These are phyloP conservation scores for Drosophila recens DNA, from an alignment of 2,888 invertebrate genomes.

Conservation along the genomic window DNA sequence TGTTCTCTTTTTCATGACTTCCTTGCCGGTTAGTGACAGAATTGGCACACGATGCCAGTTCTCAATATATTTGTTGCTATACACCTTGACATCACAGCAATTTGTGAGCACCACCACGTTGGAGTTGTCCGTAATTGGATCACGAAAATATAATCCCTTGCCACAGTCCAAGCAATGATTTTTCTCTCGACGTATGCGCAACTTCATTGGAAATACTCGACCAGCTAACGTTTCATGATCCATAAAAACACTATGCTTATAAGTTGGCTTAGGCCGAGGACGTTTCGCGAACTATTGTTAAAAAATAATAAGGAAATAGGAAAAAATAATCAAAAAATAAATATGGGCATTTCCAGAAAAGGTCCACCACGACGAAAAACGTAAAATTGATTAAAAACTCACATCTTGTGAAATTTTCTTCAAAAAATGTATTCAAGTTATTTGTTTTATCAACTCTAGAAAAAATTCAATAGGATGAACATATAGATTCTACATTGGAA, in stretches of 20 bases:
- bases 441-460: no score
- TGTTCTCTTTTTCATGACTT: conserved; percentile 39
- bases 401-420: no score
- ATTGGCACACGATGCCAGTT: conserved; percentile 67
- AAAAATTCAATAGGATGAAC: no score
- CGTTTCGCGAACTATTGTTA: conserved; percentile 45
- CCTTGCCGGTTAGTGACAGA: conserved; percentile 33
- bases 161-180: conserved; percentile 52
- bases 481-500: no score
- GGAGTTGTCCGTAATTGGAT: conserved; percentile 52
- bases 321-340: neutral
- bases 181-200: conserved; percentile 50
- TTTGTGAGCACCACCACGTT: conserved; percentile 55
- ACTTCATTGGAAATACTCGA: conserved; percentile 60
- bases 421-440: no score
- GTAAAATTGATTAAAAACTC: no score
- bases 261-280: conserved; percentile 55
- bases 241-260: conserved; percentile 49
- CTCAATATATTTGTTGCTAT: conserved; percentile 45
- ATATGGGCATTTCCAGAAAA: no score
- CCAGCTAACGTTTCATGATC: conserved; percentile 54
- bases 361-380: no score
- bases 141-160: conserved; percentile 39
- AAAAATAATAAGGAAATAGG: no score
- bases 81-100: conserved; percentile 66